Evolutionary conservation across 2,888 invertebrate genomes (phyloP), one percentile per base, ranked within the genome.

Genomic region (Sarcophaga variegata): DNA sequence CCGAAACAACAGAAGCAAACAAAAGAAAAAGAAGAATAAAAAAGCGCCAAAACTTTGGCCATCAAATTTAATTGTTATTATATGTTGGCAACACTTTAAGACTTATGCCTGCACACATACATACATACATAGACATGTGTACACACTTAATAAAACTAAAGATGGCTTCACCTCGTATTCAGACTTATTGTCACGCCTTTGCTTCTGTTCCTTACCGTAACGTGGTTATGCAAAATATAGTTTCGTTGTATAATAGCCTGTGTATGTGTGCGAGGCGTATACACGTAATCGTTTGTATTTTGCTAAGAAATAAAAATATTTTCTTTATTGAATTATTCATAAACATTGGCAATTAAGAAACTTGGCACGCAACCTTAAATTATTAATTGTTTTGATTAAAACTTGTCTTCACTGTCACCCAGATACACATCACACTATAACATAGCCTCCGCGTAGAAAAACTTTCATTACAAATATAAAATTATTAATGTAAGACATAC

Each of bases 321-420:
- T 92, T 83, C 72, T 14, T 54, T 90, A 91, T 92, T 92, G 90
- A 91, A 92, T 92, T 92, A 93, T 91, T 90, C 90, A 92, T 92
- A 84, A 79, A 63, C 81, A 90, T 90, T 89, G 90, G 90, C 91
- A 93, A 91, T 92, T 92, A 92, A 91, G 89, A 88, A 78, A 84
- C 70, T 45, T 45, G 88, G 89, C 92, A 90, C 90, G 91, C 90
- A 92, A 92, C 92, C 37, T 91, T 92, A 91, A 93, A 92, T 92
- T 93, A 93, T 91, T 92, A 92, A 92, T 92, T 92, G 93, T 92
- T 93, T 92, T 92, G 91, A 93, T 92, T 92, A 92, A 93, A 92
- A 54, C 90, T 91, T 91, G 88, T 82, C 81, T 79, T 67, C 71
- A 62, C 67, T 37, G 37, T 37, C 37, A 37, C 37, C 37, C 10